Evolutionary conservation across 2,113 vertebrate genomes (phyloP), one percentile per base, ranked within the genome.

Genomic region (Corydoras sp.): DNA sequence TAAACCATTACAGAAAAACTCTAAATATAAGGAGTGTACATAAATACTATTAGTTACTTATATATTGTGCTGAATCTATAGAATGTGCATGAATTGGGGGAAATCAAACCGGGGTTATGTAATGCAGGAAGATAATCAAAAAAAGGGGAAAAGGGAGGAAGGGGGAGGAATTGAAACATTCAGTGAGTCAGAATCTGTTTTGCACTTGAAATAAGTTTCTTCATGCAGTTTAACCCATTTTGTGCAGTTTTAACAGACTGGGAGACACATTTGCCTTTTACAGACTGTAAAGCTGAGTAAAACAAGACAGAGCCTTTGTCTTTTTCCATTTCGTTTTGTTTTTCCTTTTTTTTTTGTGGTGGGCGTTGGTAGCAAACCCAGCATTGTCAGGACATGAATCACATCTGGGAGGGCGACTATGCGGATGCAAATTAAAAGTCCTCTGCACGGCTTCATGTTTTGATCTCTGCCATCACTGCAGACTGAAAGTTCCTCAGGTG

Each of bases 371-470:
- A 43, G 3, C 1, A 0, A 8, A 30, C 12, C 15, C 2, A 10
- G 11, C 66, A 78, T 83, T 70, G 72, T 43, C 18, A 5, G 2
- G 13, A 68, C 50, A 75, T 87, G 81, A 86, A 62, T 82, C 83
- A 85, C 54, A 3, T 29, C 5, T 15, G 13, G 15, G 49, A 2
- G 13, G 29, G 64, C 32, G 10, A 53, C 54, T n/a, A 14, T n/a
- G 54, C 6, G 54, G 54, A 14, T 7, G 3, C 35, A 11, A 53
- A 53, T 51, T 55, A 55, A 55, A 10, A 9, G 30, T n/a, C 64
- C 9, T 2, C 49, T 35, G 0, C 9, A 30, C 29, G 32, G 5
- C n/a, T 10, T 8, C 4, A 8, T 43, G 35, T 18, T 11, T 11
- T 62, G 8, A 53, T 31, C 62, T 58, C 15, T 65, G 18, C 18